Percentiles rank a stretch among this genome's conserved stretches.
Conservation (phyloP, 1,140 invertebrate species). For the Homalodisca vitripennis region DNA sequence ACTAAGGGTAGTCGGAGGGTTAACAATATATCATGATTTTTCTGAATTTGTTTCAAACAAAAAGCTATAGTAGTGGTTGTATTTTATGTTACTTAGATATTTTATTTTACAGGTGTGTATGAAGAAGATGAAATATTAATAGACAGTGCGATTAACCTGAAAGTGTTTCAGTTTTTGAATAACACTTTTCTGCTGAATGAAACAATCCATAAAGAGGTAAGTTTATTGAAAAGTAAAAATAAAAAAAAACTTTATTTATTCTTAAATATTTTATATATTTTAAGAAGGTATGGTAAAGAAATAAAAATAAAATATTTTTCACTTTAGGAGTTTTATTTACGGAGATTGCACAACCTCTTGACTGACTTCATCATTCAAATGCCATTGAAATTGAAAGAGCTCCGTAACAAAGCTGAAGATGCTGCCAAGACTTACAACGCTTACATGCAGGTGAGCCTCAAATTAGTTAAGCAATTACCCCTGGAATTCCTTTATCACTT, state of each 20-base stretch:
- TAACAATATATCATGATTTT: too few species aligned
- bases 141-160: slow-evolving; percentile 72
- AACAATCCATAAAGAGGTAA: slow-evolving; percentile 68
- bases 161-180: slow-evolving; percentile 77
- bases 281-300: too few species aligned
- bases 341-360: slow-evolving; percentile 79
- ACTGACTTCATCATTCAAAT: slow-evolving; percentile 92
- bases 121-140: slow-evolving; percentile 77
- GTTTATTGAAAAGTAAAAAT: slow-evolving; percentile 35
- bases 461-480: too few species aligned
- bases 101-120: slow-evolving; percentile 49
- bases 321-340: slow-evolving; percentile 70
- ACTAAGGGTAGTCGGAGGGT: too few species aligned
- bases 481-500: too few species aligned
- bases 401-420: slow-evolving; percentile 84
- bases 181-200: slow-evolving; percentile 70
- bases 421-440: slow-evolving; percentile 77
- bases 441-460: slow-evolving; percentile 63
- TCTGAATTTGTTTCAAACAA: too few species aligned
- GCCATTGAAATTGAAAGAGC: slow-evolving; percentile 86
- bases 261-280: too few species aligned
- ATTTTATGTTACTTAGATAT: too few species aligned
- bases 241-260: too few species aligned
- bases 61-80: too few species aligned
- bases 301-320: too few species aligned